These are phyloP conservation scores for Trididemnum miniatum DNA, from an alignment of 23 tunicate genomes.

Conservation along the genomic window DNA sequence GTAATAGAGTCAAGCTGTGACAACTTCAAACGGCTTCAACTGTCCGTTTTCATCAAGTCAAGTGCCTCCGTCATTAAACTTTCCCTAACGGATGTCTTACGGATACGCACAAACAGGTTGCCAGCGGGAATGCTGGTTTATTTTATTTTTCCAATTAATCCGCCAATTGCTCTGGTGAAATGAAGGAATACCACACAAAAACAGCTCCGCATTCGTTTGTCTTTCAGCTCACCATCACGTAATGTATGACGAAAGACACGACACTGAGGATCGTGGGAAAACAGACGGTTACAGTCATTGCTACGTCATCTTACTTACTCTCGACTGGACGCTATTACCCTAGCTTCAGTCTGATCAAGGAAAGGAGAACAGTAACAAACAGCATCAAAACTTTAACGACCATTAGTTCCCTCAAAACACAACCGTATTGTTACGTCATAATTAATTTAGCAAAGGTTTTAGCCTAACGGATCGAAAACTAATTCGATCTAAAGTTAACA, in stretches of 20 bases:
- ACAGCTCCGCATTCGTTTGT: neutral
- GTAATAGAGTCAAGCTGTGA: neutral
- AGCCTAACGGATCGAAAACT: neutral
- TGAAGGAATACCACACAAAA: neutral
- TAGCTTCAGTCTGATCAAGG: too few relatives aligned
- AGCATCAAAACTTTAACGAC: too few relatives aligned
- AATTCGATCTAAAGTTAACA: neutral
- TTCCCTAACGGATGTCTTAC: constrained; percentile 7
- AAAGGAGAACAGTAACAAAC: too few relatives aligned
- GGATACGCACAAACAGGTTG: neutral
- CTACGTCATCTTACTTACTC: constrained; percentile 8
- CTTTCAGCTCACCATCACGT: neutral
- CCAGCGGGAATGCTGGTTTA: neutral
- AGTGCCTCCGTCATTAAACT: neutral
- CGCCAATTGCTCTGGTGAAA: neutral
- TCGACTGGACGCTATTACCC: too few relatives aligned
- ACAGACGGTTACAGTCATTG: neutral
- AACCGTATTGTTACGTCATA: neutral
- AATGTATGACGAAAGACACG: neutral
- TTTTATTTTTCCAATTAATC: neutral
- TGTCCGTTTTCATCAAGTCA: neutral
- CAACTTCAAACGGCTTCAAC: neutral
- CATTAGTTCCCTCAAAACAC: neutral
- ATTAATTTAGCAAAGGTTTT: neutral
- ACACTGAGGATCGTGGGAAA: constrained; percentile 12